Percentiles rank a stretch among this genome's conserved stretches.
phyloP scores from a whole-genome alignment of 1,140 invertebrate species.

The Drosophila subobscura region DNA sequence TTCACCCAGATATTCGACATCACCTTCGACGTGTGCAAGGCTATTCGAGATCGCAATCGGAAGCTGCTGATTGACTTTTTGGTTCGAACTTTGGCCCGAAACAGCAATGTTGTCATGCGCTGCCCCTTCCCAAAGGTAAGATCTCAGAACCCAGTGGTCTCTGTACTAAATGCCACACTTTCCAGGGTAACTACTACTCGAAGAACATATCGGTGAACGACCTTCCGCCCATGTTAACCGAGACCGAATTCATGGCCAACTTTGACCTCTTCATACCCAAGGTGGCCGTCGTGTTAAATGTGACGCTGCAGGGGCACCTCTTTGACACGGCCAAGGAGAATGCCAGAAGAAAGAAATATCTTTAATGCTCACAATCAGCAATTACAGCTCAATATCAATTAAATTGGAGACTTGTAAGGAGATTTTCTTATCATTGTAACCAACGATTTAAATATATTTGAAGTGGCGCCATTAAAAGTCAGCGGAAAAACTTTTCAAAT shows the following conservation, averaged over 20 bases:
- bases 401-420: background rate
- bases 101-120: slow-evolving; percentile 8
- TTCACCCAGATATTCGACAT: slow-evolving; percentile 51
- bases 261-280: slow-evolving; percentile 54
- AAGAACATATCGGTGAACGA: slow-evolving; percentile 45
- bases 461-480: too few species aligned
- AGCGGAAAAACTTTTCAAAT: too few species aligned
- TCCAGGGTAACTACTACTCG: slow-evolving; percentile 32
- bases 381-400: background rate
- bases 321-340: slow-evolving; percentile 49
- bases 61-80: slow-evolving; percentile 43
- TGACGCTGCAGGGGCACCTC: slow-evolving; percentile 38
- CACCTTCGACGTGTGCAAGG: slow-evolving; percentile 61
- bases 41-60: slow-evolving; percentile 46
- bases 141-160: too few species aligned
- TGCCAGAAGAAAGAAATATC: slow-evolving; percentile 35
- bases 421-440: background rate
- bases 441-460: background rate
- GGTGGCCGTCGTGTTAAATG: slow-evolving; percentile 30
- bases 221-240: slow-evolving; percentile 51
- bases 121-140: slow-evolving; percentile 53
- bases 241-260: slow-evolving; percentile 40
- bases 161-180: background rate
- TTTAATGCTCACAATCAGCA: slow-evolving; percentile 9
- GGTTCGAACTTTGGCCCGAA: slow-evolving; percentile 30